Base-by-base conservation (phyloP, 2,888 invertebrate species). In the Drosophila nr. fundita region DNA sequence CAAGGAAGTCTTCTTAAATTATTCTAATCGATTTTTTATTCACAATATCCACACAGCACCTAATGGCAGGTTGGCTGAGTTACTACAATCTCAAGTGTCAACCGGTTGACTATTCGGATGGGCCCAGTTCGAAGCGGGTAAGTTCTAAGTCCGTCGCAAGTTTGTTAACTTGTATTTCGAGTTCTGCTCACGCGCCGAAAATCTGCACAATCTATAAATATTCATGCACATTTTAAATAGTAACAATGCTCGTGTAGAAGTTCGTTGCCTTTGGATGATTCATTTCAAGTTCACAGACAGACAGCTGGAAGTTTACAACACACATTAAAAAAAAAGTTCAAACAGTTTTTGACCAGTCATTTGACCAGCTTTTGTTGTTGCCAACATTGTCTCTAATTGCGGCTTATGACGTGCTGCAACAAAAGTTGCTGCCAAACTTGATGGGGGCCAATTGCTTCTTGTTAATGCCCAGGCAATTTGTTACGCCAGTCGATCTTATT, bases 11-110 rank as follows among this genome's bases (percentile, higher is more conserved):
- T 24, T 45, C 13, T 13, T 4, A 15, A 11, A 38, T 4, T 24
- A 30, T 30, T 30, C 29, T 57, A 42, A 57, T 42, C 57, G 15
- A 30, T 30, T 11, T 30, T 40, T 49, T 30, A 15, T 27, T 18
- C 38, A 78, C 27, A 72, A 32, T 15, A 18, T 6, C 11, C 45
- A 80, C 11, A 69, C 94, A 98, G 97, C 97, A 97, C 93, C 93
- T 98, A 87, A 96, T 97, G 95, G 96, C 97, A 34, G 98, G 98
- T 61, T 99, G 98, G 98, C 95, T 98, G 92, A 95, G 95, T 76
- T 97, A 97, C 91, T 99, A 99, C 94, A 98, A 97, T 92, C 95
- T 97, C 83, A 95, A 96, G 79, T 99, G 99, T 91, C 97, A 99
- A 93, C 98, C 98, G 0, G 98, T 99, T 32, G 98, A 99, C 94